Base-by-base conservation (phyloP, 2,797 vertebrate species). In the Astyanax mexicanus region DNA sequence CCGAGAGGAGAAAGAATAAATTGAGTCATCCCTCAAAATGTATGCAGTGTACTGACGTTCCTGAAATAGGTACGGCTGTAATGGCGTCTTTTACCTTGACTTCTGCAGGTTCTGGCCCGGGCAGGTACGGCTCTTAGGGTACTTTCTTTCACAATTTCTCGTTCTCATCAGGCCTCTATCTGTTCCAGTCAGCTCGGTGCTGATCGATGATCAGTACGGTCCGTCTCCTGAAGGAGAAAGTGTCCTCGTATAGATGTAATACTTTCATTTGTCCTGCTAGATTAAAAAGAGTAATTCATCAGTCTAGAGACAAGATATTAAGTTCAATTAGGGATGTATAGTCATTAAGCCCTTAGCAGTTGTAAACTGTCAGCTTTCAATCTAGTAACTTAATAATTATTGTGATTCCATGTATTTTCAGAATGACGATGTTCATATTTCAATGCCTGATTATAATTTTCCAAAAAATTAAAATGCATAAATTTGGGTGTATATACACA, bases 51-150 rank as follows among this genome's bases (percentile, higher is more conserved):
- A 47, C 55, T 84, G 85, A 84, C 85, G n/a, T 72, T 61, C 65
- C 80, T 70, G 80, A 84, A 80, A 86, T 84, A 81, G 83, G 69
- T 66, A 77, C 52, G 21, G 69, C 57, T 38, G 54, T 81, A 82
- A 86, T 81, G 65, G 81, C 45, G 60, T 74, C 61, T 65, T 82
- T 84, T 80, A 82, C 85, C 85, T 86, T 86, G 85, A 85, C 85
- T 84, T 72, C 45, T 55, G 15, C 64, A 80, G 69, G 68, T 75
- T 77, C 45, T 54, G 32, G 77, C 64, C 72, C 69, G 35, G 66
- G 64, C 66, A 40, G 80, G 77, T 60, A 64, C 25, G 54, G 38
- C 5, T 45, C 77, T 79, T 61, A 64, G 49, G 64, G 44, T 72
- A 72, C 19, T 71, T 79, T 74, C 52, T 72, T 80, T 29, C 83